phyloP scores from a whole-genome alignment of 2,797 vertebrate species.

The Enteromius thamalakanensis region DNA sequence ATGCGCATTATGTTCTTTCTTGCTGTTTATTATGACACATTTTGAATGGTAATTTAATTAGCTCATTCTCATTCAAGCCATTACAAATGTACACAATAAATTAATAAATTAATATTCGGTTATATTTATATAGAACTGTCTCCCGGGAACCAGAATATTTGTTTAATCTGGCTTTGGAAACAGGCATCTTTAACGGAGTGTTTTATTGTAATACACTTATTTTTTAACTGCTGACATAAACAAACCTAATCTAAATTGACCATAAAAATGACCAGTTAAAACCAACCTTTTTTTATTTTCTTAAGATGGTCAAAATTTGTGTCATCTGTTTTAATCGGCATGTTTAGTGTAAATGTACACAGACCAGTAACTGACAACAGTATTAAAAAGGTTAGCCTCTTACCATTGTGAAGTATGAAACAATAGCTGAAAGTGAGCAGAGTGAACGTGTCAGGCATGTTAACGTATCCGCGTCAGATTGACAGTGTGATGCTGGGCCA shows the following conservation, averaged over 20 bases:
- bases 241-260: too few relatives aligned
- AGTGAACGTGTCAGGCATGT: conserved; percentile 46
- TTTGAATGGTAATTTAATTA: background rate
- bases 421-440: conserved; percentile 36
- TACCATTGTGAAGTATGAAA: conserved; percentile 49
- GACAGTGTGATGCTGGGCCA: conserved; percentile 11
- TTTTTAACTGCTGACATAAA: background rate
- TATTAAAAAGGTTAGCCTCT: conserved; percentile 30
- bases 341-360: background rate
- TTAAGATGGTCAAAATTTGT: background rate
- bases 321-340: background rate
- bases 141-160: background rate
- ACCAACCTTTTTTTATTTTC: background rate
- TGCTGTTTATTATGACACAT: background rate
- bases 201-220: background rate
- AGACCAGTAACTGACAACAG: background rate
- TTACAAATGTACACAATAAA: background rate
- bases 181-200: background rate
- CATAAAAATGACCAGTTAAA: background rate
- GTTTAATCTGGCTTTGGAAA: background rate
- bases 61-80: background rate
- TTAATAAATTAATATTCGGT: background rate
- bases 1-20: background rate
- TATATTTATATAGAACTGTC: background rate
- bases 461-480: conserved; percentile 4